phyloP scores from a whole-genome alignment of 1,140 invertebrate genomes.

The Camponotus vicinus region DNA sequence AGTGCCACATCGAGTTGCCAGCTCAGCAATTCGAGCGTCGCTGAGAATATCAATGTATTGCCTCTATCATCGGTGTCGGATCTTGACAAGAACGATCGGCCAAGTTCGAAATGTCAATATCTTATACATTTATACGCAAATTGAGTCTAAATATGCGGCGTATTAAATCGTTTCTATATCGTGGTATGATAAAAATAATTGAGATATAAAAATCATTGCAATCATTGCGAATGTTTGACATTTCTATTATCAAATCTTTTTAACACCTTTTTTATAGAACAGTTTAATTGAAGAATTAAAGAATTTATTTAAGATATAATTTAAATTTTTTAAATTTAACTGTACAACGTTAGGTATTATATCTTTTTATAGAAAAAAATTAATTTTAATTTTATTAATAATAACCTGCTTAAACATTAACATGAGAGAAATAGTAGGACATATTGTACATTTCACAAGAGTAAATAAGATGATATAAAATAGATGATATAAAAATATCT shows the following conservation, averaged over 20 bases:
- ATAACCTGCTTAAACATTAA: neutral
- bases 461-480: constrained; percentile 25
- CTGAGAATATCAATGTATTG: constrained; percentile 57
- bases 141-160: neutral
- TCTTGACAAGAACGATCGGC: constrained; percentile 29
- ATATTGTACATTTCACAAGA: neutral
- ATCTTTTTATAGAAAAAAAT: neutral
- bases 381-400: neutral
- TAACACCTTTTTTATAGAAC: neutral
- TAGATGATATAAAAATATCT: constrained; percentile 1
- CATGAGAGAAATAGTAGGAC: neutral
- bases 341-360: neutral
- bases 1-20: constrained; percentile 67
- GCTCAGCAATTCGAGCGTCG: constrained; percentile 76
- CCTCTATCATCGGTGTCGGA: constrained; percentile 28
- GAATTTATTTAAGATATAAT: neutral
- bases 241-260: neutral
- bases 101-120: neutral
- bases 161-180: neutral
- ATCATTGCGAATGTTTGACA: neutral
- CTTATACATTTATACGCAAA: neutral
- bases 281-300: neutral
- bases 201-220: neutral
- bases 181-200: constrained; percentile 4
- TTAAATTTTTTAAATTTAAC: neutral